Conservation (phyloP, 2,888 invertebrate genomes). For the Orgyia antiqua region DNA sequence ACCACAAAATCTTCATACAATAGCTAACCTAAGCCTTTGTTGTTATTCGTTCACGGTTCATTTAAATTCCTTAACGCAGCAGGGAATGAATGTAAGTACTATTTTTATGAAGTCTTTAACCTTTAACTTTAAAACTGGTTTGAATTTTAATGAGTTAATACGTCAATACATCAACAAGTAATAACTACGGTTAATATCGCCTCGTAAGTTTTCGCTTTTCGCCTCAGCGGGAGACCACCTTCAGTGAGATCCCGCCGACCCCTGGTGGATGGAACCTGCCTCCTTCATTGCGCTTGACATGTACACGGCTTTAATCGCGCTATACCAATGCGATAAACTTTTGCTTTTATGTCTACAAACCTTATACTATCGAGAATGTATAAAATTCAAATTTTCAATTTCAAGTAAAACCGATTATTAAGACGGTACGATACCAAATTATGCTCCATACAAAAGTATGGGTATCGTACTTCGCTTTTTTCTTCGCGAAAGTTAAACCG, state of each 20-base stretch:
- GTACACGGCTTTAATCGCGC: conserved; percentile 40
- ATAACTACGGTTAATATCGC: conserved; percentile 51
- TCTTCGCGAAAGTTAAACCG: too few species aligned
- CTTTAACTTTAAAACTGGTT: conserved; percentile 62
- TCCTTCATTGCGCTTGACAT: conserved; percentile 44
- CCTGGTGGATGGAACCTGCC: conserved; percentile 49
- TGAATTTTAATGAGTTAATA: conserved; percentile 72
- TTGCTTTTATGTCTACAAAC: conserved; percentile 24
- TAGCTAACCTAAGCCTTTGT: conserved; percentile 40
- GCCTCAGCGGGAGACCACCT: conserved; percentile 51
- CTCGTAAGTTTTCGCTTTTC: conserved; percentile 56
- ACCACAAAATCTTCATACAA: conserved; percentile 30
- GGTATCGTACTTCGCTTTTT: too few species aligned
- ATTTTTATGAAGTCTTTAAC: conserved; percentile 68
- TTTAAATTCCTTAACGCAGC: conserved; percentile 57
- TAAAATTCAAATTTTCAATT: too few species aligned
- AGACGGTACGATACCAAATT: too few species aligned
- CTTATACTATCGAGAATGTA: too few species aligned
- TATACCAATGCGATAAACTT: conserved; percentile 36
- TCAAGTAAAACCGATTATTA: too few species aligned
- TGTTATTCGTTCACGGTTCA: conserved; percentile 41
- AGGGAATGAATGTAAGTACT: conserved; percentile 49
- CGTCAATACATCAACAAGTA: conserved; percentile 65
- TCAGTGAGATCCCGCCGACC: conserved; percentile 52
- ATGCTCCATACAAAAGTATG: too few species aligned